Evolutionary conservation across 2,113 vertebrate genomes (phyloP).

Genomic region (Mus spicilegus): DNA sequence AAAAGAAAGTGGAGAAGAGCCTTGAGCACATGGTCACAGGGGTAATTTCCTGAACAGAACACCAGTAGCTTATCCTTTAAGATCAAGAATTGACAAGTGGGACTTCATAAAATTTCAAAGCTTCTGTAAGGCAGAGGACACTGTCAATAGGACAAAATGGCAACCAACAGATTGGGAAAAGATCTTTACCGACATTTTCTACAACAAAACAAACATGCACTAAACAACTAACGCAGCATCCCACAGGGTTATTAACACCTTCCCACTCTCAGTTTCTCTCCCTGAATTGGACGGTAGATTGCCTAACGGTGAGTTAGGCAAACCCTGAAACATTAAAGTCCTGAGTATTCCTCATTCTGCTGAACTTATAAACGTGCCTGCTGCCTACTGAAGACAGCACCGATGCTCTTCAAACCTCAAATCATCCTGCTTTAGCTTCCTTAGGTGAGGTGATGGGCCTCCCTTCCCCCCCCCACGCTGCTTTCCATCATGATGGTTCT

Average conservation of each 20-base stretch:
- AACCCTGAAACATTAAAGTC: background rate
- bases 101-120: too few species aligned
- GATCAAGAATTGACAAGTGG: too few species aligned
- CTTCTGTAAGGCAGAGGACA: too few species aligned
- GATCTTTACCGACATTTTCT: background rate
- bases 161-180: too few species aligned
- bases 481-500: too few species aligned
- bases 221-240: background rate
- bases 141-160: too few species aligned
- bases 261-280: background rate
- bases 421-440: background rate
- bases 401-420: constrained; percentile 26
- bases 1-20: too few species aligned
- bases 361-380: background rate
- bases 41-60: too few species aligned
- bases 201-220: background rate
- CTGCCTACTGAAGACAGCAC: background rate
- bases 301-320: background rate
- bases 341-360: background rate
- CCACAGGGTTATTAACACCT: background rate
- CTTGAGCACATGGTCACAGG: too few species aligned
- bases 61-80: too few species aligned
- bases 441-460: background rate
- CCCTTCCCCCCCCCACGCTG: background rate
- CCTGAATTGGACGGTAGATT: background rate